Percentiles rank a stretch among this genome's conserved stretches.
Conservation (phyloP, 2,797 vertebrate species). For the Sphenopsis melanotis region DNA sequence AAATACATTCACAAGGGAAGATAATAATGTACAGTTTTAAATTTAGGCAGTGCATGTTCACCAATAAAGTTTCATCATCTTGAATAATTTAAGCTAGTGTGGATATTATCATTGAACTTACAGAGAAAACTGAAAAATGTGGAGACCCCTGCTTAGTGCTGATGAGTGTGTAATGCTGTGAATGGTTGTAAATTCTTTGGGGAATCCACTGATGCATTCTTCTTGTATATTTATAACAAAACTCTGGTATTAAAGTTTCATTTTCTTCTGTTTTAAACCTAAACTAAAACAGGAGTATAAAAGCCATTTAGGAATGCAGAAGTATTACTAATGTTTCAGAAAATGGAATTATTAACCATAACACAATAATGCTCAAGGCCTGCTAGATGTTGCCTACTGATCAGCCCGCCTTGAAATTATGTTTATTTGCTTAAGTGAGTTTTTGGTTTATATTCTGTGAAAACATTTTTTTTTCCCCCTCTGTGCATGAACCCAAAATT, state of each 20-base stretch:
- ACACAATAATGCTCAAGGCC: conserved; percentile 52
- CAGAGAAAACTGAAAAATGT: conserved; percentile 57
- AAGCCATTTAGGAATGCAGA: conserved; percentile 30
- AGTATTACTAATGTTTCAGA: conserved; percentile 64
- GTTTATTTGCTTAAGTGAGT: conserved; percentile 65
- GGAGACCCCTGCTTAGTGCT: conserved; percentile 53
- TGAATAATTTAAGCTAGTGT: conserved; percentile 63
- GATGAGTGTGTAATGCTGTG: conserved; percentile 45
- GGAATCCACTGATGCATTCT: conserved; percentile 50
- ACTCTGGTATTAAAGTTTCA: conserved; percentile 56
- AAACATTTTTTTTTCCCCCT: neutral
- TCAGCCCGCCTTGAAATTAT: conserved; percentile 63
- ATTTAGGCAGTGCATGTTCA: conserved; percentile 57
- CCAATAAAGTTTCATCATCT: conserved; percentile 60
- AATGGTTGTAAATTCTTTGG: conserved; percentile 43
- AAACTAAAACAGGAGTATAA: conserved; percentile 32
- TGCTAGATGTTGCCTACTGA: conserved; percentile 61
- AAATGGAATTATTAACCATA: conserved; percentile 68
- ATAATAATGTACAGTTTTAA: conserved; percentile 67
- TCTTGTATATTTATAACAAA: conserved; percentile 63
- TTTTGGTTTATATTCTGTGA: conserved; percentile 62
- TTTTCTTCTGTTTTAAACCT: conserved; percentile 38
- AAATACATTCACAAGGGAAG: conserved; percentile 61
- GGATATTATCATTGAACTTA: conserved; percentile 56
- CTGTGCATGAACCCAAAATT: conserved; percentile 56